A percentile compares a stretch with the other conserved stretches of the same genome.
These are phyloP conservation scores for Variabilichromis moorii DNA, from an alignment of 2,113 vertebrate genomes.

Conservation along the genomic window DNA sequence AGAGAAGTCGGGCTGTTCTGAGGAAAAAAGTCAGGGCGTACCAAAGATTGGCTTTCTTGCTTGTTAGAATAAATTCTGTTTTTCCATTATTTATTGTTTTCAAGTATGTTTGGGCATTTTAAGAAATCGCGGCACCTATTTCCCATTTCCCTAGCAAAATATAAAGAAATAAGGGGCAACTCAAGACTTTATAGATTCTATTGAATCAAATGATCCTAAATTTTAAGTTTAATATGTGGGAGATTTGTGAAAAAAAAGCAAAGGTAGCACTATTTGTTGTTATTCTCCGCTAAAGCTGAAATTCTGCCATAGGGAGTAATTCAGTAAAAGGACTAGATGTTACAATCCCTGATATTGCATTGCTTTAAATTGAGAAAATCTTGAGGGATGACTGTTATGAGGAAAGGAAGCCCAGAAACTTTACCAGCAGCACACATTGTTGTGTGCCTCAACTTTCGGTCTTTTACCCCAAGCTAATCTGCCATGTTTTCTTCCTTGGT, in stretches of 20 bases:
- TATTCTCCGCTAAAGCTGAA: too few relatives aligned
- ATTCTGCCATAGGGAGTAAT: too few relatives aligned
- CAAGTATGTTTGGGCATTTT: background rate
- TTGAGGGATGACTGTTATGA: too few relatives aligned
- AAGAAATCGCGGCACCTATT: background rate
- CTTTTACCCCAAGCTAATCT: too few relatives aligned
- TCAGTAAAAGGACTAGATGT: too few relatives aligned
- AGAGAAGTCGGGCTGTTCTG: background rate
- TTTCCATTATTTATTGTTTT: background rate
- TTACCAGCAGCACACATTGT: too few relatives aligned
- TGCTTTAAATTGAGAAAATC: too few relatives aligned
- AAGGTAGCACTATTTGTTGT: background rate
- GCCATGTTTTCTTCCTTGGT: too few relatives aligned
- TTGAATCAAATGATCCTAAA: background rate
- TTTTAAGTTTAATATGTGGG: background rate
- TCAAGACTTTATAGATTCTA: background rate
- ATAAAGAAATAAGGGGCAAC: background rate
- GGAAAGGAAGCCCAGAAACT: too few relatives aligned
- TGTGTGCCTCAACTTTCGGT: too few relatives aligned
- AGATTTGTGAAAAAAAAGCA: background rate
- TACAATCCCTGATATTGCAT: too few relatives aligned
- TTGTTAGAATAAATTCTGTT: background rate
- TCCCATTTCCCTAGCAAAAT: background rate
- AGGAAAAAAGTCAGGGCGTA: background rate
- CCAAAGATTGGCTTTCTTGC: background rate